A percentile compares a stretch with the other conserved stretches of the same genome.
Evolutionary conservation across 2,113 vertebrate genomes (phyloP).

Genomic region (Coptodon bakossiorum): DNA sequence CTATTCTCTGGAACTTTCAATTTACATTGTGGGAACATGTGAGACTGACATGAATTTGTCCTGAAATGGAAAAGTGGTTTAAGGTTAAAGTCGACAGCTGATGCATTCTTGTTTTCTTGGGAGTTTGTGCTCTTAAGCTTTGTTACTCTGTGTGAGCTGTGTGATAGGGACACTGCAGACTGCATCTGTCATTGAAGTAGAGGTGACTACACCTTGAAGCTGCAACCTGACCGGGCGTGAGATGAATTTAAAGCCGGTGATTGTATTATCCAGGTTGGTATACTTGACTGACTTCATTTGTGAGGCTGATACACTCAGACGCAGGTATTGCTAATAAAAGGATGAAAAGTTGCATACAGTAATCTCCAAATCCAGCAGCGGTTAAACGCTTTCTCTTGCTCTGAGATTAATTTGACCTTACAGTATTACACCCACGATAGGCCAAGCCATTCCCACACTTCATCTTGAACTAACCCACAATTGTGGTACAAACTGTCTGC

Average conservation of each 20-base stretch:
- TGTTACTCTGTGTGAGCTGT: not conserved
- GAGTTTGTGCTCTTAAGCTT: not conserved
- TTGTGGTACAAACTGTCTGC: conserved; percentile 2
- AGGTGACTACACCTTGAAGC: not conserved
- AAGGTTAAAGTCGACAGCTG: not conserved
- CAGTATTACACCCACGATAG: conserved; percentile 6
- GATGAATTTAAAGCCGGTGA: not conserved
- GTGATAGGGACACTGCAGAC: not conserved
- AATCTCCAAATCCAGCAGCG: not conserved
- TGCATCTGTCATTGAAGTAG: not conserved
- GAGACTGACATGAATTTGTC: not conserved
- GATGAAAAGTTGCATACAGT: not conserved
- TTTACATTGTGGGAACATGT: not conserved
- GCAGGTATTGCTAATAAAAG: not conserved
- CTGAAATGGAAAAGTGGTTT: not conserved
- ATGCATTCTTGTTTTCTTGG: not conserved
- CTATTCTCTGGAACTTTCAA: not conserved
- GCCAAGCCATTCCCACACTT: conserved; percentile 31
- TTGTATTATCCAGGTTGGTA: not conserved
- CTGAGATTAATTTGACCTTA: conserved; percentile 26
- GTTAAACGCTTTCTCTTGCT: not conserved
- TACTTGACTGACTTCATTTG: not conserved
- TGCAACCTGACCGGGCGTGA: not conserved
- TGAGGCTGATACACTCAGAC: not conserved
- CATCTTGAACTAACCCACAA: not conserved